Conservation (phyloP, 2,888 invertebrate species). For the Neoascia interrupta region DNA sequence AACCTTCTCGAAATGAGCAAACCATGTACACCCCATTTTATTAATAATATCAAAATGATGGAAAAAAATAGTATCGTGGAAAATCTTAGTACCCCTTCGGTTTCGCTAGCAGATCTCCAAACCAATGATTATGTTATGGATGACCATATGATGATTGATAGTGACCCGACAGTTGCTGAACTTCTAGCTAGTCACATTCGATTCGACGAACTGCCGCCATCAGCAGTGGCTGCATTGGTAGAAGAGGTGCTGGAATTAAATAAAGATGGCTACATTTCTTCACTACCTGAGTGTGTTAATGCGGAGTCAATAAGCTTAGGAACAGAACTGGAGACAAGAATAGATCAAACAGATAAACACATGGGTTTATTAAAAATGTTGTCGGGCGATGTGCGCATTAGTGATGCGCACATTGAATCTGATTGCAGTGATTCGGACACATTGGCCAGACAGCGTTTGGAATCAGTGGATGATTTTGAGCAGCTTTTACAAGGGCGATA, state of each 20-base stretch:
- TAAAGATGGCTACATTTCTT: too few relatives aligned
- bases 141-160: constrained; percentile 38
- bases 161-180: constrained; percentile 49
- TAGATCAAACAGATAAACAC: too few relatives aligned
- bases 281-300: not conserved
- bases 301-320: too few relatives aligned
- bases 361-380: too few relatives aligned
- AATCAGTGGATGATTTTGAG: constrained; percentile 49
- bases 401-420: too few relatives aligned
- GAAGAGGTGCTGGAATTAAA: not conserved
- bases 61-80: constrained; percentile 39
- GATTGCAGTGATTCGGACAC: constrained; percentile 15
- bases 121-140: constrained; percentile 22
- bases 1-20: constrained; percentile 33
- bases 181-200: constrained; percentile 47
- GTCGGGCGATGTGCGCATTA: too few relatives aligned
- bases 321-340: too few relatives aligned
- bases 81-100: constrained; percentile 25
- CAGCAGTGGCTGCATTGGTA: not conserved
- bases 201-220: not conserved
- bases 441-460: constrained; percentile 5
- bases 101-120: constrained; percentile 26
- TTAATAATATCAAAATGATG: constrained; percentile 43
- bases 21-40: constrained; percentile 52
- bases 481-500: constrained; percentile 11